Evolutionary conservation across 2,797 vertebrate species (phyloP).

Genomic region (Apogon talboti): DNA sequence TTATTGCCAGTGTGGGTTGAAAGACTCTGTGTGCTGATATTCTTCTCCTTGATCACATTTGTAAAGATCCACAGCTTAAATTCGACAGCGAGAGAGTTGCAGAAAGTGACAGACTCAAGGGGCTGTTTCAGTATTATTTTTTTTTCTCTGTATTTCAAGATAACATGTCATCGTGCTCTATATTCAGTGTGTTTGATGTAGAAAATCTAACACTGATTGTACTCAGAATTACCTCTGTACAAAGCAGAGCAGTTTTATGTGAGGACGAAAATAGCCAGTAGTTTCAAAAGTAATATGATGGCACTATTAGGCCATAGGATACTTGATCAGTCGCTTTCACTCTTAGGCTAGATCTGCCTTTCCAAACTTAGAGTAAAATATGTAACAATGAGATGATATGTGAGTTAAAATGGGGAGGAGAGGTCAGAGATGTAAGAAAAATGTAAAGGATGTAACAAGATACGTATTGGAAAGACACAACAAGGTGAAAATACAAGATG

Average conservation of each 20-base stretch:
- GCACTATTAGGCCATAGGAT: not conserved
- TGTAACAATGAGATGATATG: too few relatives aligned
- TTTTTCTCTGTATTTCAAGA: slow-evolving; percentile 37
- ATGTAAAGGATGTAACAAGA: too few relatives aligned
- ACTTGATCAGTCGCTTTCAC: too few relatives aligned
- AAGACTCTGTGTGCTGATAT: slow-evolving; percentile 40
- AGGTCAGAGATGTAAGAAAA: too few relatives aligned
- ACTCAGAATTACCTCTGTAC: slow-evolving; percentile 16
- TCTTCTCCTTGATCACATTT: slow-evolving; percentile 57
- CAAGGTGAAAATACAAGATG: too few relatives aligned
- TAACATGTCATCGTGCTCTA: slow-evolving; percentile 32
- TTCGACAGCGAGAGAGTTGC: slow-evolving; percentile 11
- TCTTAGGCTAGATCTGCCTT: too few relatives aligned
- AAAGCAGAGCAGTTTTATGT: slow-evolving; percentile 18
- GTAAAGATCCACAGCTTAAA: slow-evolving; percentile 43
- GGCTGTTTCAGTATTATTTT: too few relatives aligned
- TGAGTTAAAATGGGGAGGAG: too few relatives aligned
- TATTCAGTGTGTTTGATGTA: slow-evolving; percentile 46
- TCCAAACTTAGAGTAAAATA: too few relatives aligned
- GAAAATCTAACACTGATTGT: slow-evolving; percentile 37
- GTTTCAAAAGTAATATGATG: slow-evolving; percentile 21
- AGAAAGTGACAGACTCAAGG: slow-evolving; percentile 38
- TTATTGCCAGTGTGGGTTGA: slow-evolving; percentile 34
- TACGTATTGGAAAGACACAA: too few relatives aligned
- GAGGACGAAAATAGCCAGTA: slow-evolving; percentile 41